These are phyloP conservation scores for Rhopalosiphum maidis DNA, from an alignment of 1,140 invertebrate genomes.

Conservation along the genomic window DNA sequence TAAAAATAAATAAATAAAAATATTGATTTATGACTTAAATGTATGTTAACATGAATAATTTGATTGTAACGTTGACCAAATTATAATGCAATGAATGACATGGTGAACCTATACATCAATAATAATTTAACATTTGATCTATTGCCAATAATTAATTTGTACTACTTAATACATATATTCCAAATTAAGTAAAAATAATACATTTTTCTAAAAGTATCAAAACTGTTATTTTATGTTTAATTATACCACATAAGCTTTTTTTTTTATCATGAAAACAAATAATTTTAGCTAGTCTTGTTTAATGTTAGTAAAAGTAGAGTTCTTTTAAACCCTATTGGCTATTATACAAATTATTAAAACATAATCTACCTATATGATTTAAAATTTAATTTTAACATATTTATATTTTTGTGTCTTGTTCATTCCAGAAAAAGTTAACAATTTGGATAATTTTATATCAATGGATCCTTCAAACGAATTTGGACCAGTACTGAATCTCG, in stretches of 20 bases:
- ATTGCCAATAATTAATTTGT: too few species aligned
- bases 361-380: neutral
- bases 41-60: neutral
- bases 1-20: neutral
- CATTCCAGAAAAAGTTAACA: constrained; percentile 4
- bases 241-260: too few species aligned
- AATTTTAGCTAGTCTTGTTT: too few species aligned
- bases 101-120: neutral
- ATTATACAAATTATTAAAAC: neutral
- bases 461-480: constrained; percentile 45
- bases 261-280: too few species aligned
- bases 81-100: neutral
- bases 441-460: constrained; percentile 29
- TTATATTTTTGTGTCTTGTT: neutral
- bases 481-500: constrained; percentile 26
- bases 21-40: neutral
- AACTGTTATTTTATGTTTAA: too few species aligned
- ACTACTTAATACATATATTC: too few species aligned
- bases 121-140: neutral
- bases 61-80: neutral
- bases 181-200: too few species aligned
- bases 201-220: too few species aligned
- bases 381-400: neutral
- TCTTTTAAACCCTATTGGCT: neutral
- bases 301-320: neutral